Conservation (phyloP, 2,888 invertebrate species). For the Eurytoma adleriae region DNA sequence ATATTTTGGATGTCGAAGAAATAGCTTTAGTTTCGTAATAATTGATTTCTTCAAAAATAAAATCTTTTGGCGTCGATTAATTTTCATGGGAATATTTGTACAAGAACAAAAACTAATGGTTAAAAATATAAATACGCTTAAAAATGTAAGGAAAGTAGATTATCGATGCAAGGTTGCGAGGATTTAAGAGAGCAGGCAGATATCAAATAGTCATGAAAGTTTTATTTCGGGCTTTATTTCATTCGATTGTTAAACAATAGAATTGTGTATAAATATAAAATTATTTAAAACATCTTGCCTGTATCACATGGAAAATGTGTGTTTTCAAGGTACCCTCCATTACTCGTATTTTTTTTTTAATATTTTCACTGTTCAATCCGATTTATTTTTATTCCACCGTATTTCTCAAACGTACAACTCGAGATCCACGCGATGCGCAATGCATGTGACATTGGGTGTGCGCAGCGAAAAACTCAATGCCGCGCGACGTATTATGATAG, state of each 20-base stretch:
- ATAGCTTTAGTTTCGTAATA: not conserved
- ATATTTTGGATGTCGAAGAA: not conserved
- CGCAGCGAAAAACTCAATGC: constrained; percentile 36
- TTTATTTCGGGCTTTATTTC: constrained; percentile 49
- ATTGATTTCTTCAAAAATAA: not conserved
- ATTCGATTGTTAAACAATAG: constrained; percentile 51
- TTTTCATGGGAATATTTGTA: no score
- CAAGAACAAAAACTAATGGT: not conserved
- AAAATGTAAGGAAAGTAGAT: not conserved
- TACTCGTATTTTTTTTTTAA: not conserved
- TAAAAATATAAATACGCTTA: not conserved
- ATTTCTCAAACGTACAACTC: constrained; percentile 37
- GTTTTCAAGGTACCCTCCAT: constrained; percentile 14
- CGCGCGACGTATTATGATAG: constrained; percentile 26
- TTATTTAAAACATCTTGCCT: constrained; percentile 58
- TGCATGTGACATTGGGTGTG: constrained; percentile 17
- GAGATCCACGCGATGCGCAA: constrained; percentile 40
- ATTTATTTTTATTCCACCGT: constrained; percentile 17
- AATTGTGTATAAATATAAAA: constrained; percentile 58
- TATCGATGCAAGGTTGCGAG: not conserved
- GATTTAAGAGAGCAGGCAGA: not conserved
- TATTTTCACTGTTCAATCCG: constrained; percentile 23
- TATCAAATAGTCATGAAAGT: constrained; percentile 28
- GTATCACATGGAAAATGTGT: constrained; percentile 56
- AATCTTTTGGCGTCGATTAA: no score